Base-by-base conservation (phyloP, 2,113 vertebrate genomes). In the Pelvicachromis taeniatus region DNA sequence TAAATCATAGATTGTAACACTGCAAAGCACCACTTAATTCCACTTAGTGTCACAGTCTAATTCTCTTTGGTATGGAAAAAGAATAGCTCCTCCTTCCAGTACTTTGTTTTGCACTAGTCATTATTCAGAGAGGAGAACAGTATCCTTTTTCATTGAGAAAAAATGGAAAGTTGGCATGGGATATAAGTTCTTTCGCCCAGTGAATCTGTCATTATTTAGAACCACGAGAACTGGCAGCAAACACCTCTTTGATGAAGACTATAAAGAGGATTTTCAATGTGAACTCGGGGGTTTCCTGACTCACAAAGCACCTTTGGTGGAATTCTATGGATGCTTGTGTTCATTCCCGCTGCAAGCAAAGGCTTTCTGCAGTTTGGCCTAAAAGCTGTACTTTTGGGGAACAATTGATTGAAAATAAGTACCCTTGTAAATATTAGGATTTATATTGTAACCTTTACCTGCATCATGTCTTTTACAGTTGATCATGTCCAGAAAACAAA, bases 161-260 rank as follows among this genome's bases (percentile, higher is more conserved):
- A 82, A 83, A 83, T 79, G 80, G 77, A 56, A 63, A 19, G 56
- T 78, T 92, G 84, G 87, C 88, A 48, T 77, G 31, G 29, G 54
- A 83, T 56, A 63, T 7, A 7, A 50, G 38, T 75, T 26, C 53
- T 79, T 80, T 33, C 75, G 40, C 75, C 78, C 78, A 40, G 58
- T 31, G 31, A 80, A 54, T 73, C 50, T 75, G 19, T 58, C 73
- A 80, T 40, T 81, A 65, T 77, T 89, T 77, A 75, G 85, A 78
- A 59, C 42, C 80, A 42, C 13, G 19, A 75, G 55, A 83, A 59
- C 73, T 88, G 77, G 84, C 89, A 91, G 82, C 63, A 38, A 82
- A 52, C 63, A 6, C 42, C 13, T 38, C 56, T 59, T 68, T 85
- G 70, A 91, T 87, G 23, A 73, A 63, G 42, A 81, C 40, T 68